Evolutionary conservation across 2,113 vertebrate genomes (phyloP).

Genomic region (Trachemys scripta): DNA sequence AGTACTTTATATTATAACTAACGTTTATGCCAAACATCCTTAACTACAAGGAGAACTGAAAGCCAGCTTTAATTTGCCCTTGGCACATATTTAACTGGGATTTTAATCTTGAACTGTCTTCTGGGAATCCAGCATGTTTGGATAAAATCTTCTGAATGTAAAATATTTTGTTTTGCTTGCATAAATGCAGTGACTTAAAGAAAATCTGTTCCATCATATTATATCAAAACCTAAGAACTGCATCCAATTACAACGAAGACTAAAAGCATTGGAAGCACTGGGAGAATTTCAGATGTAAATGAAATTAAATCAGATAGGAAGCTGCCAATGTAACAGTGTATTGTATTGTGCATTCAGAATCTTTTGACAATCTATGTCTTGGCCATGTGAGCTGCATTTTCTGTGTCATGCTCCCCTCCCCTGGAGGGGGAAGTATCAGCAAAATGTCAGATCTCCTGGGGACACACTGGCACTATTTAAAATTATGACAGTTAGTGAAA

Average conservation of each 20-base stretch:
- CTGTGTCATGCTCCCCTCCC: background rate
- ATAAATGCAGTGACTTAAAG: conserved; percentile 34
- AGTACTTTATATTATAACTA: conserved; percentile 14
- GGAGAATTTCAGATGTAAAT: conserved; percentile 23
- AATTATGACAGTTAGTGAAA: background rate
- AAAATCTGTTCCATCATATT: conserved; percentile 29
- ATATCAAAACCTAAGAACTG: conserved; percentile 53
- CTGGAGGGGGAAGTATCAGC: background rate
- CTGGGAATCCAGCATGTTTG: conserved; percentile 48
- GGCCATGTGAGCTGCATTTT: background rate
- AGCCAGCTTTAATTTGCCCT: conserved; percentile 29
- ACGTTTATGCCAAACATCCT: conserved; percentile 21
- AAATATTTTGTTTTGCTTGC: conserved; percentile 25
- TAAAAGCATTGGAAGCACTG: conserved; percentile 43
- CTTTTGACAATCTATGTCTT: conserved; percentile 28
- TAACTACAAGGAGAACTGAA: conserved; percentile 27
- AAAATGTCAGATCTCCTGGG: background rate
- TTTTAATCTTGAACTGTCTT: conserved; percentile 44
- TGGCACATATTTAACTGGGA: conserved; percentile 28
- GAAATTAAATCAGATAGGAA: conserved; percentile 32
- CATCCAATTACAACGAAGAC: conserved; percentile 47
- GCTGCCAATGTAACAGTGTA: background rate
- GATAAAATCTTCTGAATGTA: conserved; percentile 35
- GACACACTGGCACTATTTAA: background rate
- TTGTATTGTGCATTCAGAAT: background rate